Evolutionary conservation across 2,797 vertebrate genomes (phyloP).

Genomic region (Leuciscus waleckii): DNA sequence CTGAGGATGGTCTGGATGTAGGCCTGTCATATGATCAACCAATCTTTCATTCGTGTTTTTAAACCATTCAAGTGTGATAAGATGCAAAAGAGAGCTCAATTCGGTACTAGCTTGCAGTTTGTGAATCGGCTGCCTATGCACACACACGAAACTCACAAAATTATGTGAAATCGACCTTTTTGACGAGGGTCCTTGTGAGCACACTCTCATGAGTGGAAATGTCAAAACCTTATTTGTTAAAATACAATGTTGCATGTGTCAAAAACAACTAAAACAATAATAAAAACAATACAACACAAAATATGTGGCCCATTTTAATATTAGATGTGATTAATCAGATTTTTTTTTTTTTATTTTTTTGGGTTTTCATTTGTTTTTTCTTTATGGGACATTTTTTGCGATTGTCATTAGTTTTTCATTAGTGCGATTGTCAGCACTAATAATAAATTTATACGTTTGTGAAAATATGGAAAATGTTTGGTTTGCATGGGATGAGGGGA

Average conservation of each 20-base stretch:
- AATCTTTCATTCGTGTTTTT: not conserved
- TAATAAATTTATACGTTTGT: not conserved
- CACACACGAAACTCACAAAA: not conserved
- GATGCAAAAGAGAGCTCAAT: not conserved
- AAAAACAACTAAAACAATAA: not conserved
- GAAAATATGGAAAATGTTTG: not conserved
- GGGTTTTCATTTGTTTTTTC: no score
- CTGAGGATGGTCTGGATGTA: not conserved
- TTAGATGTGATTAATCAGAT: no score
- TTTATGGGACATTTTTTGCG: no score
- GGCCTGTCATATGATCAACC: not conserved
- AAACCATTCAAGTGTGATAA: not conserved
- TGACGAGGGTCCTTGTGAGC: not conserved
- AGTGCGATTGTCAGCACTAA: no score
- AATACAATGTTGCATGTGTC: no score
- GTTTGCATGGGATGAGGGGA: not conserved
- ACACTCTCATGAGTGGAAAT: not conserved
- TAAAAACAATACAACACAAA: not conserved
- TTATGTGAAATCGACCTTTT: not conserved
- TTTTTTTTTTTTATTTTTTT: no score
- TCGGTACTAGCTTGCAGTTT: not conserved
- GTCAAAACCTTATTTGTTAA: not conserved
- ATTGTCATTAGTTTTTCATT: no score
- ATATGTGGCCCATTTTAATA: not conserved
- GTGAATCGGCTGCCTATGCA: not conserved